A percentile compares a stretch with the other conserved stretches of the same genome.
Evolutionary conservation across 1,140 invertebrate genomes (phyloP).

Genomic region (Halyomorpha halys): DNA sequence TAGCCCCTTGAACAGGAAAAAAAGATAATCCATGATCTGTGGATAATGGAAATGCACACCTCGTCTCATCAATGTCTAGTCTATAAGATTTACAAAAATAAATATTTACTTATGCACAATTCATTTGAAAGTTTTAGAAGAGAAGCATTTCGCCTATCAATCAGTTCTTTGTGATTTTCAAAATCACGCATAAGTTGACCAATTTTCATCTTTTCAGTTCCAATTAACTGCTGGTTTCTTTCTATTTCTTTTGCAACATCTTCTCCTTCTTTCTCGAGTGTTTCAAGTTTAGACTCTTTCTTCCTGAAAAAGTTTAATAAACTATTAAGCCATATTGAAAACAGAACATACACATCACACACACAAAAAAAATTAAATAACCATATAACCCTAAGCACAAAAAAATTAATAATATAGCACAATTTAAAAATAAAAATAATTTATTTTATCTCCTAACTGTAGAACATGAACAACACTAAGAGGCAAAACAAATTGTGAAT

Average conservation of each 20-base stretch:
- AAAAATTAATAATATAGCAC: too few relatives aligned
- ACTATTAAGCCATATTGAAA: slow-evolving; percentile 23
- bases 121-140: slow-evolving; percentile 31
- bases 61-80: too few relatives aligned
- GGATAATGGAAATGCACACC: too few relatives aligned
- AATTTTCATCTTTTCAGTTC: slow-evolving; percentile 33
- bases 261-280: slow-evolving; percentile 33
- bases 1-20: too few relatives aligned
- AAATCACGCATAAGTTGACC: slow-evolving; percentile 36
- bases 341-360: not conserved
- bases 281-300: slow-evolving; percentile 33
- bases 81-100: too few relatives aligned
- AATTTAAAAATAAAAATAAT: too few relatives aligned
- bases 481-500: too few relatives aligned
- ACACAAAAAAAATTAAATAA: too few relatives aligned
- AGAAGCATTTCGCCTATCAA: slow-evolving; percentile 32
- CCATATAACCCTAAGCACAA: too few relatives aligned
- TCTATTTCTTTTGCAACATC: slow-evolving; percentile 34
- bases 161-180: slow-evolving; percentile 33
- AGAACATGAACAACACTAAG: too few relatives aligned
- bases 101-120: slow-evolving; percentile 23
- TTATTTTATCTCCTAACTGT: too few relatives aligned
- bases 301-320: slow-evolving; percentile 25
- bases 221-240: slow-evolving; percentile 29
- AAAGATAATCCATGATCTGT: too few relatives aligned